These are phyloP conservation scores for Polydrusus cervinus DNA, from an alignment of 2,888 invertebrate species.

Conservation along the genomic window DNA sequence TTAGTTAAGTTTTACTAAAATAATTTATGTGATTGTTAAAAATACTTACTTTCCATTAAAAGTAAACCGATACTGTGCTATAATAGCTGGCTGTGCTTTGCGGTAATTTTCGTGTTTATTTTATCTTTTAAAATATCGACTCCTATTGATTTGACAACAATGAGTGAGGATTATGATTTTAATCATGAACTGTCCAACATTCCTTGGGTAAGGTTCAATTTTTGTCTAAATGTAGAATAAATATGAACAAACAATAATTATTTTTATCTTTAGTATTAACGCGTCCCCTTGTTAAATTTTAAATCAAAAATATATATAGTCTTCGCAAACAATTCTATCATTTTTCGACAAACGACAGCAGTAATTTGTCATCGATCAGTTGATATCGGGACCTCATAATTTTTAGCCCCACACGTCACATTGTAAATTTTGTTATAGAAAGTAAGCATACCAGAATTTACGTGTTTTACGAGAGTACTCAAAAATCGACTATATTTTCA, in stretches of 20 bases:
- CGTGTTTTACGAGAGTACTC: no score
- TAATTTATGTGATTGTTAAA: conserved; percentile 11
- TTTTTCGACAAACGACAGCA: no score
- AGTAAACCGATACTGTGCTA: neutral
- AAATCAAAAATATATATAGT: no score
- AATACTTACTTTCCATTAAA: neutral
- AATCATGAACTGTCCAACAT: conserved; percentile 66
- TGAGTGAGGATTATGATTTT: conserved; percentile 67
- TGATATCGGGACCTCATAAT: no score
- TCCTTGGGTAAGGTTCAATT: conserved; percentile 65
- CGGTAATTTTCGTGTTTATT: conserved; percentile 14
- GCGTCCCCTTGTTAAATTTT: no score
- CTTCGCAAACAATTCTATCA: no score
- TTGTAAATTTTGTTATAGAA: no score
- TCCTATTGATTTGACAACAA: conserved; percentile 42
- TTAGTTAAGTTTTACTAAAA: conserved; percentile 3
- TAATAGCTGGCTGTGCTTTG: conserved; percentile 41
- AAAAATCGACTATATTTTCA: no score
- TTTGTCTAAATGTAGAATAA: neutral
- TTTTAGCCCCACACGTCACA: no score
- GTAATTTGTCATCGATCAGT: no score
- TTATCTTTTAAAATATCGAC: conserved; percentile 25
- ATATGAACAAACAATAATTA: neutral
- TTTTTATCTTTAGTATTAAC: no score
- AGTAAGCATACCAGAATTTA: no score